Evolutionary conservation across 2,113 vertebrate species (phyloP), one percentile per base, ranked within the genome.

Genomic region (Sterrhoptilus dennistouni): DNA sequence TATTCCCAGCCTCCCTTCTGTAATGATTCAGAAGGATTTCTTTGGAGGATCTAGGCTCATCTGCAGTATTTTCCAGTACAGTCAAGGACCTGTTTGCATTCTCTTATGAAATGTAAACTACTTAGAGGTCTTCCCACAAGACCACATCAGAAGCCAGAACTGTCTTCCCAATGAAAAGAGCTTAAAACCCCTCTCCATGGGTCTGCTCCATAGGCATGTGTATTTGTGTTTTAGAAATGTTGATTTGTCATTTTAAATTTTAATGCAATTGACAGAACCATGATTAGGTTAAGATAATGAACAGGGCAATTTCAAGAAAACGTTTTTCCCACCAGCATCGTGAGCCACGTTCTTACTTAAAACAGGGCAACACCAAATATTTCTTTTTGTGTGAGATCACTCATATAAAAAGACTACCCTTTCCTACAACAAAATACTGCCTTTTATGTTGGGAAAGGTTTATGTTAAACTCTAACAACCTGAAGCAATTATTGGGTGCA

Each of bases 171-270:
- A 66, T 44, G 19, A 64, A 70, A 22, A 13, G 16, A 63, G 78
- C 21, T 89, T 71, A 49, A 92, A 90, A 75, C 23, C 9, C 47
- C 36, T 65, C 33, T 68, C 22, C 54, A 1, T 84, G 47, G 14
- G 5, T 66, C 42, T 42, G 8, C 18, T 83, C 28, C 38, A 44
- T 21, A n/a, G 0, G 27, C 29, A 54, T 0, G 1, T 72, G 14
- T 23, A 9, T n/a, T 77, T 81, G 24, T 54, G 21, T 47, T 95
- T 82, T 56, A 71, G 29, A 81, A 95, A 95, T 36, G 29, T 15
- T 60, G 60, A 59, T 75, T 81, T 90, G 68, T 53, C 68, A 71
- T 59, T 90, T 68, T 36, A 84, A 81, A 27, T 83, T 88, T 56
- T 75, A 89, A 64, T 17, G 20, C 23, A 25, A 53, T 52, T 82